Evolutionary conservation across 2,113 vertebrate species (phyloP).

Genomic region (Rhagologus leucostigma): DNA sequence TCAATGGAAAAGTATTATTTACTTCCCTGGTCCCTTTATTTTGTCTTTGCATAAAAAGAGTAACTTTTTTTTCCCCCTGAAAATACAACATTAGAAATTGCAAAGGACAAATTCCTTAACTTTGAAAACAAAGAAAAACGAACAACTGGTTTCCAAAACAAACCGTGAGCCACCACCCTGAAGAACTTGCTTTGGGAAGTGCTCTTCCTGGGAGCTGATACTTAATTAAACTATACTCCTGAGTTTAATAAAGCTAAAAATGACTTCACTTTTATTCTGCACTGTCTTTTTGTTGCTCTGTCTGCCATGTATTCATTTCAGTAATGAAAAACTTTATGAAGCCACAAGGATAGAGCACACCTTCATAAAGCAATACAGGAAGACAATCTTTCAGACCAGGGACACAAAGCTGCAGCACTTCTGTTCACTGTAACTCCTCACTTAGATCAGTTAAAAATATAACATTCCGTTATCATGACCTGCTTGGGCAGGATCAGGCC

Average conservation of each 20-base stretch:
- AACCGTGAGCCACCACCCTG: not conserved
- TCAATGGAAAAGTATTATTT: not conserved
- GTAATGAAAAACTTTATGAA: not conserved
- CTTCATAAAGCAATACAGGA: not conserved
- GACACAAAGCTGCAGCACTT: not conserved
- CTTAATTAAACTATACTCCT: not conserved
- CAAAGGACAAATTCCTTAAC: not conserved
- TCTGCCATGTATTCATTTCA: not conserved
- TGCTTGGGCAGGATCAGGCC: not conserved
- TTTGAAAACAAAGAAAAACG: not conserved
- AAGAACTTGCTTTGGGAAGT: not conserved
- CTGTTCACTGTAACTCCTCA: not conserved
- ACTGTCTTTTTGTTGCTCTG: not conserved
- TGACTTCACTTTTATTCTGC: not conserved
- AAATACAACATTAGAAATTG: not conserved
- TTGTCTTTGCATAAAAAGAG: not conserved
- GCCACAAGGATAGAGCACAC: not conserved
- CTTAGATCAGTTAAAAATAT: not conserved
- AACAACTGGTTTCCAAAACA: not conserved
- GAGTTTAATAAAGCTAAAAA: slow-evolving; percentile 2
- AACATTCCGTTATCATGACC: not conserved
- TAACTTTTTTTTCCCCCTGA: not conserved
- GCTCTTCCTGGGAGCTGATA: not conserved
- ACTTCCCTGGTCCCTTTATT: not conserved
- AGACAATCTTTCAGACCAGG: not conserved